A percentile compares a stretch with the other conserved stretches of the same genome.
Evolutionary conservation across 2,797 vertebrate genomes (phyloP).

Genomic region (Micropoecilia bifurca): DNA sequence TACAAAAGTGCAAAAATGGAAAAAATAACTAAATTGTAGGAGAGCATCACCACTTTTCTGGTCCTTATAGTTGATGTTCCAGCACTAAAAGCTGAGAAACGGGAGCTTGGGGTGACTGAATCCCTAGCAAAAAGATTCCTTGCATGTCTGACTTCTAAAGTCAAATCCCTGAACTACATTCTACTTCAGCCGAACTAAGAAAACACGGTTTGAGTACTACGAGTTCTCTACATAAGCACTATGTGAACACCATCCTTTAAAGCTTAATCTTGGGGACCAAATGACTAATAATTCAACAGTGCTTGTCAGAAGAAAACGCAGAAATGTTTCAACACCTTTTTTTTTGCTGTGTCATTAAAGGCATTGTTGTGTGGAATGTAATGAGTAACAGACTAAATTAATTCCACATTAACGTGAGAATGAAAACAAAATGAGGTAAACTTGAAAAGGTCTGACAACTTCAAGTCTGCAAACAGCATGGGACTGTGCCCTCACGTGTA

Average conservation of each 20-base stretch:
- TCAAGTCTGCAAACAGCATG: not conserved
- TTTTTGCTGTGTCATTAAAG: conserved; percentile 2
- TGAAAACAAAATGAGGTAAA: not conserved
- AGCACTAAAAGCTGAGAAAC: not conserved
- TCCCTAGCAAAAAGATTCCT: not conserved
- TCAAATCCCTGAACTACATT: not conserved
- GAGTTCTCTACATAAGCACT: not conserved
- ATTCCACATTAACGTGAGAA: not conserved
- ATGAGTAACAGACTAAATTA: not conserved
- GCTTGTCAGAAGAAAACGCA: not conserved
- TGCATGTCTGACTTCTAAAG: not conserved
- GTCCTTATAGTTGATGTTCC: not conserved
- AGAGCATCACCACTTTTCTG: not conserved
- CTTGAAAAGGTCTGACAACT: not conserved
- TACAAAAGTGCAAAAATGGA: not conserved
- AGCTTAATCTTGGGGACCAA: not conserved
- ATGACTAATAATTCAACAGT: not conserved
- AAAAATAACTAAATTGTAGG: not conserved
- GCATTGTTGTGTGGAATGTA: not conserved
- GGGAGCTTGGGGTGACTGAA: not conserved
- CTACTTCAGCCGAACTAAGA: not conserved
- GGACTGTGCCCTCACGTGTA: conserved; percentile 7
- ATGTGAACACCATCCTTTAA: not conserved
- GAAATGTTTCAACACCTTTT: not conserved
- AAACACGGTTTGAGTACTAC: not conserved